These are phyloP conservation scores for Ephydatia muelleri DNA, from an alignment of 37 sponge, comb jelly and placozoan species.

Conservation along the genomic window DNA sequence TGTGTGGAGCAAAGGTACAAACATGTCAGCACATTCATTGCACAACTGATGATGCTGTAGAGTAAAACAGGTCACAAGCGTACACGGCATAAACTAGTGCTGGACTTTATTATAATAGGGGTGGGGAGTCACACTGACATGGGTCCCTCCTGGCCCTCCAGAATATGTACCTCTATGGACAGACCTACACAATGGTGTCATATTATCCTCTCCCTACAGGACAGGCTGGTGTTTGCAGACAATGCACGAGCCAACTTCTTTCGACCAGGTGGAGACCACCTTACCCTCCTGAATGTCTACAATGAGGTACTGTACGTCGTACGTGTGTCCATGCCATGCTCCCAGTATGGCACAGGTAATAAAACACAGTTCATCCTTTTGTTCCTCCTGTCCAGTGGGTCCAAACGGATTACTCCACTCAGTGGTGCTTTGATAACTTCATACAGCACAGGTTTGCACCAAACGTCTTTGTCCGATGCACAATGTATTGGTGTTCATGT, in stretches of 20 bases:
- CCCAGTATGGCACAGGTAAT: background rate
- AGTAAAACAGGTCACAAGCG: no score
- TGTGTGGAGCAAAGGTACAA: no score
- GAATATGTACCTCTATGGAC: no score
- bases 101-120: no score
- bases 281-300: conserved; percentile 95
- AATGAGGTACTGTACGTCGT: conserved; percentile 96
- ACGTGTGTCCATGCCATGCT: background rate
- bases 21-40: background rate
- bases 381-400: conserved; percentile 65
- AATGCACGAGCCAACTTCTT: conserved; percentile 97
- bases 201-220: conserved; percentile 47
- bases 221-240: conserved; percentile 92
- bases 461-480: background rate
- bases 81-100: no score
- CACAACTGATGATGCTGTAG: no score
- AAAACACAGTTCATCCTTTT: background rate
- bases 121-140: no score
- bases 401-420: conserved; percentile 93
- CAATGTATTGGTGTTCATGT: conserved; percentile 7
- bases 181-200: no score
- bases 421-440: conserved; percentile 99
- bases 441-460: conserved; percentile 85
- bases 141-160: no score
- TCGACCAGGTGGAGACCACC: conserved; percentile 97